phyloP scores from a whole-genome alignment of 2,888 invertebrate species.

The Steinernema scapterisci region DNA sequence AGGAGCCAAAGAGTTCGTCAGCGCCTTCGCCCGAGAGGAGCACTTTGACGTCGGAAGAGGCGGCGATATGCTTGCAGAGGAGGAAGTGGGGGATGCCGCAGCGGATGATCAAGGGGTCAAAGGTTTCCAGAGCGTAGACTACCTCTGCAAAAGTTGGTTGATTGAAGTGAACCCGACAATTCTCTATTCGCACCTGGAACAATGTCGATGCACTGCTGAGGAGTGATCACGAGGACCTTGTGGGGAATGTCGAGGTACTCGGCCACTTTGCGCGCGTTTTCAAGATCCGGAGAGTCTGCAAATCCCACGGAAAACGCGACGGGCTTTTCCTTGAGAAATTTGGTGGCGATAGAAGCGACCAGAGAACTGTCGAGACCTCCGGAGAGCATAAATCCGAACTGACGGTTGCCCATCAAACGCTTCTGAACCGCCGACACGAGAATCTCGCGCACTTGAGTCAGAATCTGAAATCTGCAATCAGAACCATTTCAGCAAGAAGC shows the following conservation, averaged over 20 bases:
- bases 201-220: constrained; percentile 60
- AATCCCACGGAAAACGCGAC: constrained; percentile 67
- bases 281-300: constrained; percentile 65
- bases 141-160: constrained; percentile 55
- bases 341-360: constrained; percentile 63
- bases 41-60: constrained; percentile 64
- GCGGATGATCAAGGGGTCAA: constrained; percentile 65
- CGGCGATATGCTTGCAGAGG: constrained; percentile 64
- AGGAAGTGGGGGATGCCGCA: constrained; percentile 67
- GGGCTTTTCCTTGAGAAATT: constrained; percentile 48
- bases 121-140: constrained; percentile 65
- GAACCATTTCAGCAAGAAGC: not conserved
- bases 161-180: not conserved
- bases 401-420: constrained; percentile 65
- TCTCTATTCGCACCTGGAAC: constrained; percentile 56
- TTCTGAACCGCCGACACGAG: constrained; percentile 62
- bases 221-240: constrained; percentile 63
- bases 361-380: constrained; percentile 58
- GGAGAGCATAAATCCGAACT: constrained; percentile 67
- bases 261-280: constrained; percentile 61
- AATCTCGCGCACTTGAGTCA: constrained; percentile 51
- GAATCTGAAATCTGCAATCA: constrained; percentile 38
- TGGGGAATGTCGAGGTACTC: constrained; percentile 64
- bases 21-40: constrained; percentile 67
- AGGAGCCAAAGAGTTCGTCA: constrained; percentile 66